Evolutionary conservation across 2,888 invertebrate species (phyloP), one percentile per base, ranked within the genome.

Genomic region (Epinotia brunnichana): DNA sequence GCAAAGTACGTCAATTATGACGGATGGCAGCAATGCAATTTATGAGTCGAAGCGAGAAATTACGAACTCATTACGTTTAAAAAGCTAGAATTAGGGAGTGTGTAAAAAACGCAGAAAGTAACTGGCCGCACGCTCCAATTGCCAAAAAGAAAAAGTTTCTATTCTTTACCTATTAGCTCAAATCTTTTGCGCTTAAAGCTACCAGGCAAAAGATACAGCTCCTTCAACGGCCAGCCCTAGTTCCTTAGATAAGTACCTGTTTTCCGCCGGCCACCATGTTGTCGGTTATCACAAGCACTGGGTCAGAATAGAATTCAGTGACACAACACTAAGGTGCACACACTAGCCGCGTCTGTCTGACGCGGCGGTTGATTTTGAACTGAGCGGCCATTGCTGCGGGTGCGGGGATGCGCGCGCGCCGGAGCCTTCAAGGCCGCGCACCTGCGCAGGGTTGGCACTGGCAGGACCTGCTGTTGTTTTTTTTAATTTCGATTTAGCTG

Each of bases 221-320:
- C 35, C 35, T n/a, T n/a, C 5, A 1, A 13, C 15, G 15, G 13
- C 15, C n/a, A 48, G n/a, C 48, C 7, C 48, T 48, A 48, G 48
- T n/a, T n/a, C 0, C n/a, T n/a, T n/a, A 13, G 19, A n/a, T 21
- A 74, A 69, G 80, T 87, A 94, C 94, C 93, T 94, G 93, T 87
- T 94, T 94, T 78, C 93, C 93, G 84, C 94, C 93, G 83, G 93
- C 93, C 76, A 94, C 94, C 94, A 94, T 94, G 81, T 82, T 92
- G 90, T 70, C 79, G 76, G 78, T 77, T 84, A 80, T 85, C 83
- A 87, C 88, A 80, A 77, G 83, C 90, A 90, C 89, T 84, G 85
- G 84, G 79, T 62, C 29, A 84, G 85, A 84, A 78, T 67, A 87
- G 7, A 35, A 35, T 35, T 86, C 88, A 89, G 53, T 64, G 54